Evolutionary conservation across 2,113 vertebrate genomes (phyloP).

Genomic region (Neolamprologus hecqui): DNA sequence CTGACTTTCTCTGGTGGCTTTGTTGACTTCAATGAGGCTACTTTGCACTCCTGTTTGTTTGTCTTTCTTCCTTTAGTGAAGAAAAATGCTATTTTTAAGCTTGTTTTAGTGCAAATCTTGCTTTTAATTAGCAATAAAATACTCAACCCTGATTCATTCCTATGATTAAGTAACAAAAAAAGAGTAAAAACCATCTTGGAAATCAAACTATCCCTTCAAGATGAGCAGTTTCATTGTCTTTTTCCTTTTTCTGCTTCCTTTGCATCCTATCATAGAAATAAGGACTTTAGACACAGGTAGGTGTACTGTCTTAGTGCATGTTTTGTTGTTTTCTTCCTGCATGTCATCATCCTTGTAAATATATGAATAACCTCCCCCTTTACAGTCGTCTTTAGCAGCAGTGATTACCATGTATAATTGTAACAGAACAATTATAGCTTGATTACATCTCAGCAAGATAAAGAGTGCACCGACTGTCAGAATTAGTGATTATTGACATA

Average conservation of each 20-base stretch:
- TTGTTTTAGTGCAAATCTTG: background rate
- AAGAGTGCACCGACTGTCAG: background rate
- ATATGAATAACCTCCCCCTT: background rate
- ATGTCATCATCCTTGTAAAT: background rate
- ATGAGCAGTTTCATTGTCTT: constrained; percentile 2
- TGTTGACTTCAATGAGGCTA: constrained; percentile 24
- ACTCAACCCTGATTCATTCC: background rate
- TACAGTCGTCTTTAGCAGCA: background rate
- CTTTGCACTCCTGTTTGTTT: constrained; percentile 2
- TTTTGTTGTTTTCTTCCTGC: background rate
- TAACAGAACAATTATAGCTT: constrained; percentile 22
- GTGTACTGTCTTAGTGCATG: constrained; percentile 41
- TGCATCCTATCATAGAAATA: constrained; percentile 86
- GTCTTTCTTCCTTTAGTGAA: background rate
- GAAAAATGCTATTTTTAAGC: background rate
- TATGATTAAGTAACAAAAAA: background rate
- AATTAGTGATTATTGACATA: background rate
- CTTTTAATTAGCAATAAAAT: background rate
- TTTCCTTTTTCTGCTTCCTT: constrained; percentile 59
- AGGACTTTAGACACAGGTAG: constrained; percentile 99
- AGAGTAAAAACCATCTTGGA: background rate
- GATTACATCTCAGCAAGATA: constrained; percentile 18
- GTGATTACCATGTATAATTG: constrained; percentile 26
- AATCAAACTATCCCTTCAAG: background rate
- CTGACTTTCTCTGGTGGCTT: constrained; percentile 3